phyloP scores from a whole-genome alignment of 1,140 invertebrate genomes.

The Cyphomyrmex costatus region DNA sequence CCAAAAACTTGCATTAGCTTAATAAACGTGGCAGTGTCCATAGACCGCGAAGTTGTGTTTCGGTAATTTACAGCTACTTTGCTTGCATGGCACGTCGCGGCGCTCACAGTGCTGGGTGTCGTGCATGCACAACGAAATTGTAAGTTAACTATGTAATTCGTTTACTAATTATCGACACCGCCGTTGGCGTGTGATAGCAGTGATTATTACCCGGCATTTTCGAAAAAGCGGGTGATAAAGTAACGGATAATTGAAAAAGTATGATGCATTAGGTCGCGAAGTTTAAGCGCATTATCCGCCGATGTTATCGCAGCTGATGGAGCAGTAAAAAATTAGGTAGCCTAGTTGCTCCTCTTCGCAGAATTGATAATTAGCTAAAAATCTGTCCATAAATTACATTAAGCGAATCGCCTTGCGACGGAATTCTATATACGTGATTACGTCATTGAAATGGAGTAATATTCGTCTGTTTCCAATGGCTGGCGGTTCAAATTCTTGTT shows the following conservation, averaged over 20 bases:
- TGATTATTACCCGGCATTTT: slow-evolving; percentile 34
- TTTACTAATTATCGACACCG: slow-evolving; percentile 59
- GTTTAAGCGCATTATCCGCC: neutral
- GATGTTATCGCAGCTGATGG: slow-evolving; percentile 30
- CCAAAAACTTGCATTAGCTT: slow-evolving; percentile 57
- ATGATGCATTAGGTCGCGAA: neutral
- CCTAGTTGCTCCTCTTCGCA: neutral
- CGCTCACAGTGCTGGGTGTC: slow-evolving; percentile 22
- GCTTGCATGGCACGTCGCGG: slow-evolving; percentile 49
- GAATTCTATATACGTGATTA: neutral
- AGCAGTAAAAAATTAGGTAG: slow-evolving; percentile 17
- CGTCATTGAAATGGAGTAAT: neutral
- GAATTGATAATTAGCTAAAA: slow-evolving; percentile 18
- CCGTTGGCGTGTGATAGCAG: neutral
- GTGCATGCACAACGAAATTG: slow-evolving; percentile 50
- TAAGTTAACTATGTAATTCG: slow-evolving; percentile 57
- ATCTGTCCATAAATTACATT: neutral
- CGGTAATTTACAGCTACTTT: slow-evolving; percentile 58
- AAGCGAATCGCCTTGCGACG: neutral
- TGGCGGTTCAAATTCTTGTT: neutral
- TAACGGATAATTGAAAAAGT: slow-evolving; percentile 44
- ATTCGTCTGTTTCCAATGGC: neutral
- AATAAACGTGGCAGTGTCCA: slow-evolving; percentile 56
- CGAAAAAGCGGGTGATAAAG: slow-evolving; percentile 7
- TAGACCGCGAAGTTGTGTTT: slow-evolving; percentile 62